A percentile compares a stretch with the other conserved stretches of the same genome.
phyloP scores from a whole-genome alignment of 2,888 invertebrate genomes.

The Dicyrtoma fusca region DNA sequence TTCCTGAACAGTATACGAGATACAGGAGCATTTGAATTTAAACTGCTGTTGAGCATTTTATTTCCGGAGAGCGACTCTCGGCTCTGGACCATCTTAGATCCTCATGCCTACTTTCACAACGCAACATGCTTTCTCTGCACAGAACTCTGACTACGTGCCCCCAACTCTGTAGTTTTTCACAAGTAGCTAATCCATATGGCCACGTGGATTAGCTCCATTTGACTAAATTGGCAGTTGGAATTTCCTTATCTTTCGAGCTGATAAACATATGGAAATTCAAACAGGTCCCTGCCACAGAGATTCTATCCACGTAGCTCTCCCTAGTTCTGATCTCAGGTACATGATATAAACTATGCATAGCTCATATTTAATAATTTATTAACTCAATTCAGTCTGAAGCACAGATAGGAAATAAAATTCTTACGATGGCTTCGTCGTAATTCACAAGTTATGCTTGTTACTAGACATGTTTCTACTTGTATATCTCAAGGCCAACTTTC shows the following conservation, averaged over 20 bases:
- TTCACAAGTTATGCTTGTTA: neutral
- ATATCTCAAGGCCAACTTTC: neutral
- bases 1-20: too few relatives aligned
- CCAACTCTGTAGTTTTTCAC: neutral
- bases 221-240: too few relatives aligned
- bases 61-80: too few relatives aligned
- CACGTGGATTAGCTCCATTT: neutral
- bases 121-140: too few relatives aligned
- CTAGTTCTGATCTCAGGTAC: neutral
- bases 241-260: neutral
- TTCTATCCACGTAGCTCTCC: neutral
- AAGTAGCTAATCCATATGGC: neutral
- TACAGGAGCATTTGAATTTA: too few relatives aligned
- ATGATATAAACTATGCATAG: slow-evolving; percentile 1
- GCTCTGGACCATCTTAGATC: too few relatives aligned
- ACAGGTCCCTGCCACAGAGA: neutral
- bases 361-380: slow-evolving; percentile 24
- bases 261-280: slow-evolving; percentile 28
- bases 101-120: too few relatives aligned
- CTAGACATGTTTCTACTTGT: neutral
- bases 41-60: too few relatives aligned
- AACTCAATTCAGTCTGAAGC: neutral
- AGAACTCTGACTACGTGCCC: too few relatives aligned
- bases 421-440: neutral
- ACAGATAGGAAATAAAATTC: slow-evolving; percentile 1